A percentile compares a stretch with the other conserved stretches of the same genome.
phyloP scores from a whole-genome alignment of 1,140 invertebrate genomes.

The Coelopa frigida region DNA sequence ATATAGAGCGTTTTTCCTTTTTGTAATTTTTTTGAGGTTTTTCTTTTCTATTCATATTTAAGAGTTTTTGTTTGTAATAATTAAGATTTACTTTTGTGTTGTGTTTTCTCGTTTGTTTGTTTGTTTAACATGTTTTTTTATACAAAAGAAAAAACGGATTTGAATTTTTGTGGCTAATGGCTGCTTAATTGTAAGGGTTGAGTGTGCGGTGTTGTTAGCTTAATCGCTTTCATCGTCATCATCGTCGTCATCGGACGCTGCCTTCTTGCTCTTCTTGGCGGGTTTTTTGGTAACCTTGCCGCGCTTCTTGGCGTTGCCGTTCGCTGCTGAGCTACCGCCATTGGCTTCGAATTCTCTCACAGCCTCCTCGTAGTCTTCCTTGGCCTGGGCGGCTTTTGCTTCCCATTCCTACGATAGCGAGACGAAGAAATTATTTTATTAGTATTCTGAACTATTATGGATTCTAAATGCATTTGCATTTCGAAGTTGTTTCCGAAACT shows the following conservation, averaged over 20 bases:
- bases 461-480: background rate
- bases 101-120: too few relatives aligned
- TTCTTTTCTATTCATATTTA: too few relatives aligned
- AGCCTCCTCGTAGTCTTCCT: conserved; percentile 75
- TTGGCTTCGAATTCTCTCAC: conserved; percentile 83
- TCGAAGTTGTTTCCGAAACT: too few relatives aligned
- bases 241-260: conserved; percentile 41
- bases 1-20: too few relatives aligned
- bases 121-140: too few relatives aligned
- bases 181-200: too few relatives aligned
- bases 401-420: conserved; percentile 71
- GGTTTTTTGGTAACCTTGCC: conserved; percentile 44
- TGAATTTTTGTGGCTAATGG: too few relatives aligned
- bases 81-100: too few relatives aligned
- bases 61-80: too few relatives aligned
- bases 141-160: too few relatives aligned
- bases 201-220: background rate
- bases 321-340: conserved; percentile 51
- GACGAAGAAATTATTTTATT: conserved; percentile 2
- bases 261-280: conserved; percentile 47
- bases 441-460: background rate
- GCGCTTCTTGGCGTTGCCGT: conserved; percentile 41
- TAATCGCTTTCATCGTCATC: conserved; percentile 40
- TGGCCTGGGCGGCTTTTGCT: conserved; percentile 70
- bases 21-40: too few relatives aligned